These are phyloP conservation scores for Lottia scabra DNA, from an alignment of 2,888 invertebrate species.

Conservation along the genomic window DNA sequence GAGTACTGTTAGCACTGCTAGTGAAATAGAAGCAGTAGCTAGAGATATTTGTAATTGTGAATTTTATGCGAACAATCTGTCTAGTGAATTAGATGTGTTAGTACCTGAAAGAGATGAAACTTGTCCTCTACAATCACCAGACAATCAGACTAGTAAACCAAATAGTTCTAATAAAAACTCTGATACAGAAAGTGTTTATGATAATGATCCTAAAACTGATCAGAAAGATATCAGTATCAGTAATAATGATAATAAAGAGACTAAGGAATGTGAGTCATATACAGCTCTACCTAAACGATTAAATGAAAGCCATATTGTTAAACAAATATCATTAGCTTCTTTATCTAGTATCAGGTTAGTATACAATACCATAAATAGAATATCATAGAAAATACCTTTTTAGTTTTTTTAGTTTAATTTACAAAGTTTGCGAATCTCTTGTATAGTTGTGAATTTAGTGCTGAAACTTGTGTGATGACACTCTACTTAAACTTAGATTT, in stretches of 20 bases:
- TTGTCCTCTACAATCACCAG: background rate
- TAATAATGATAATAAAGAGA: background rate
- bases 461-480: too few species aligned
- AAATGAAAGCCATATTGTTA: conserved; percentile 36
- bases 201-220: background rate
- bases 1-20: conserved; percentile 22
- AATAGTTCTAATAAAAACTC: background rate
- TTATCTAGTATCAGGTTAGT: background rate
- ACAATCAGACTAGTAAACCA: background rate
- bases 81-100: background rate
- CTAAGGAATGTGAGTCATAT: background rate
- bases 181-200: too few species aligned
- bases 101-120: background rate
- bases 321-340: conserved; percentile 21
- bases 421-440: too few species aligned
- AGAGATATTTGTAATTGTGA: conserved; percentile 33
- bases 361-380: background rate
- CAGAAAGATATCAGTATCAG: background rate
- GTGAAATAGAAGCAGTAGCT: conserved; percentile 26
- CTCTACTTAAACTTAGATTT: too few species aligned
- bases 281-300: conserved; percentile 34
- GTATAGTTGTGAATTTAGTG: too few species aligned
- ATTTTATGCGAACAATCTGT: background rate
- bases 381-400: too few species aligned
- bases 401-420: too few species aligned